Evolutionary conservation across 2,888 invertebrate genomes (phyloP), one percentile per base, ranked within the genome.

Genomic region (Ectemnius lituratus): DNA sequence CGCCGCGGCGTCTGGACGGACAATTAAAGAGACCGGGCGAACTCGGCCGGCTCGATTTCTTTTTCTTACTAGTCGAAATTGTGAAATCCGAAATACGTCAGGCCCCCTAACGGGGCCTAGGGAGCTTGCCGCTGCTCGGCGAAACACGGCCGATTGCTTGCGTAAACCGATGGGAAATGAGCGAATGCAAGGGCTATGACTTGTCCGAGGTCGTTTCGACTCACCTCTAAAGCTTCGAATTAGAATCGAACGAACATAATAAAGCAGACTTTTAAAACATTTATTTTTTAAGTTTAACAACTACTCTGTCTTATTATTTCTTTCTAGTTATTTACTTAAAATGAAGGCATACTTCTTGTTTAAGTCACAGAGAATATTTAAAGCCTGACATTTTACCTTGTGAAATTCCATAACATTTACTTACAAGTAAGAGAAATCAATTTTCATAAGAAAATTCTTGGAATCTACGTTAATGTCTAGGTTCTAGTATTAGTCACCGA

Each of bases 71-170:
- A 70, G 71, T 71, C 64, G 37, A 13, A 58, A 49, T 76, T 76
- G 76, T 60, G 76, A 76, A 75, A 76, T 65, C 67, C 67, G 62
- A 76, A 76, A 76, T 76, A n/a, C 67, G 75, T 64, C 61, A 47
- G 14, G 67, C 45, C 76, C 49, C 57, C 28, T 58, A 52, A 61
- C 59, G 49, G 62, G 59, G 56, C 67, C 47, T 27, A n/a, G 46
- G 37, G 52, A 4, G 20, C 11, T 28, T 16, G 20, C 23, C n/a
- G 16, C n/a, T 52, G 52, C n/a, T 52, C 37, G 37, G 52, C 52
- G 52, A 52, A 52, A 52, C 52, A 14, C 37, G 37, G 52, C 16
- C 16, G 6, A 52, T 14, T 13, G 5, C 14, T 52, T 16, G n/a
- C 52, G 52, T 16, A 52, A 52, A 14, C n/a, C 52, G 52, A 16